These are phyloP conservation scores for Brenthis daphne DNA, from an alignment of 2,888 invertebrate species.

Conservation along the genomic window DNA sequence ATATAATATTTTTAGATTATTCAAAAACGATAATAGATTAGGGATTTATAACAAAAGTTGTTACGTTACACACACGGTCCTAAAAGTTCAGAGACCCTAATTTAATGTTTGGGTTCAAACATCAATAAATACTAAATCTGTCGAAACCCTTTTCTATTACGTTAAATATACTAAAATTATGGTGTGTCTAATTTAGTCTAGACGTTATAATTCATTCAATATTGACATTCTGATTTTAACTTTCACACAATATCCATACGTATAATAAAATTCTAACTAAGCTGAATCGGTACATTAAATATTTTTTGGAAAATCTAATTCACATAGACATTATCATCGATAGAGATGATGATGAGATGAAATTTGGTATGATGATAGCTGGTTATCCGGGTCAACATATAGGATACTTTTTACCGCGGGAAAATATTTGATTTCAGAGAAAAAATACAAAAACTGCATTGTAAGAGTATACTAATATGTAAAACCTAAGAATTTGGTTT, in stretches of 20 bases:
- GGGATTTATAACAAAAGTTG: conserved; percentile 6
- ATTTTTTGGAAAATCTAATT: no score
- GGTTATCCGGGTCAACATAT: no score
- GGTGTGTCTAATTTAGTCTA: conserved; percentile 7
- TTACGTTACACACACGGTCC: conserved; percentile 2
- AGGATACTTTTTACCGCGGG: no score
- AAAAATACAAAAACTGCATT: no score
- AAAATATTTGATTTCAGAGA: no score
- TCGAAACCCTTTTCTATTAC: conserved; percentile 20
- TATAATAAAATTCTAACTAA: no score
- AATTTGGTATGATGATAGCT: no score
- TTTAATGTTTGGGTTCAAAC: conserved; percentile 19
- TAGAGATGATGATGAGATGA: no score
- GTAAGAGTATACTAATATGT: no score
- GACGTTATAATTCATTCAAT: not conserved
- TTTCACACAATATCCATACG: not conserved
- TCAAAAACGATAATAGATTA: not conserved
- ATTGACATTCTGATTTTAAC: not conserved
- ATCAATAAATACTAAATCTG: conserved; percentile 20
- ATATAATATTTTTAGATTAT: not conserved
- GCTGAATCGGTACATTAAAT: no score
- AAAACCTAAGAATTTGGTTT: no score
- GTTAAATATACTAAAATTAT: conserved; percentile 9
- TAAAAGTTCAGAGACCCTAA: conserved; percentile 14
- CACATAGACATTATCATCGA: no score